Percentiles rank a stretch among this genome's conserved stretches.
Evolutionary conservation across 2,888 invertebrate genomes (phyloP).

Genomic region (Acanthosepion lycidas): DNA sequence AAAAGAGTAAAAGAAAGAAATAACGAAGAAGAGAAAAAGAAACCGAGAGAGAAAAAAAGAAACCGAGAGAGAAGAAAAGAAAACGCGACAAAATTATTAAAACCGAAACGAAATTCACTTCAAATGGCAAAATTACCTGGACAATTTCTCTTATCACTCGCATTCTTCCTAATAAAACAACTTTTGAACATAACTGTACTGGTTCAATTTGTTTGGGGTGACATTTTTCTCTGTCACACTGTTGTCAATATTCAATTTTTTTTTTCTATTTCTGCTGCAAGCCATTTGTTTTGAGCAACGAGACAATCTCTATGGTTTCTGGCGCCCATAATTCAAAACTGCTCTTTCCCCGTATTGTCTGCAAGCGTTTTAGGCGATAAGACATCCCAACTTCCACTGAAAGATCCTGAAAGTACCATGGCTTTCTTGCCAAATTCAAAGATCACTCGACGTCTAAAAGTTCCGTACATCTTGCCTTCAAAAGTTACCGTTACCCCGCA

Average conservation of each 20-base stretch:
- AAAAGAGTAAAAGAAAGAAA: no score
- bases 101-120: neutral
- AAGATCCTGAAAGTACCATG: constrained; percentile 67
- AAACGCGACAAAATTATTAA: no score
- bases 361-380: constrained; percentile 63
- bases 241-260: constrained; percentile 56
- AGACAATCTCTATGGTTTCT: constrained; percentile 66
- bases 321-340: constrained; percentile 71
- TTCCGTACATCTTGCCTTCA: constrained; percentile 70
- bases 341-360: constrained; percentile 63
- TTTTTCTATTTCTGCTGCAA: constrained; percentile 65
- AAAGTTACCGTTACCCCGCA: constrained; percentile 58
- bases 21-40: no score
- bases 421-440: constrained; percentile 70
- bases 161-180: constrained; percentile 71
- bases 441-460: constrained; percentile 71
- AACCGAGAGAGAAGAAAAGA: no score
- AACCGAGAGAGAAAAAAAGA: no score
- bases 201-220: constrained; percentile 65
- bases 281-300: constrained; percentile 50
- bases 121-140: constrained; percentile 58
- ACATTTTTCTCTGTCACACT: constrained; percentile 66
- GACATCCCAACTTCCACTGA: constrained; percentile 68
- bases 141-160: constrained; percentile 67
- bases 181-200: constrained; percentile 72